Percentiles rank a stretch among this genome's conserved stretches.
Conservation (phyloP, 1,140 invertebrate species). For the Hypsibius dujardini region DNA sequence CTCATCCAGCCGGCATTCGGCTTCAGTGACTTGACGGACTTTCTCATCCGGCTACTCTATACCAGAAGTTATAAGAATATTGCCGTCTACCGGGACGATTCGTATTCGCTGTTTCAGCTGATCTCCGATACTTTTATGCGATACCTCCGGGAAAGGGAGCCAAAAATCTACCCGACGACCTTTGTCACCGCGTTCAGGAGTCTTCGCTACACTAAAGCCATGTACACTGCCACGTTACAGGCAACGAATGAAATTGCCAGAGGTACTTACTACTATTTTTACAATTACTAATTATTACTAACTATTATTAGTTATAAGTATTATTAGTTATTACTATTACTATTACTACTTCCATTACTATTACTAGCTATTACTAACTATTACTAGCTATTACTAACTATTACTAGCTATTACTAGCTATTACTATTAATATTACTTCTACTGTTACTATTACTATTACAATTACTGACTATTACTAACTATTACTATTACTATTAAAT, state of each 20-base stretch:
- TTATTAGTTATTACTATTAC: too few relatives aligned
- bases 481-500: too few relatives aligned
- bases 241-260: not conserved
- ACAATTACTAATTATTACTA: too few relatives aligned
- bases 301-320: too few relatives aligned
- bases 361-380: too few relatives aligned
- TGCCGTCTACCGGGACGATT: conserved; percentile 3
- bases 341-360: too few relatives aligned
- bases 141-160: not conserved
- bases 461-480: too few relatives aligned
- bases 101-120: not conserved
- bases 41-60: not conserved
- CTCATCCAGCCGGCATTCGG: conserved; percentile 4
- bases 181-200: not conserved
- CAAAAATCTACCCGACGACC: not conserved
- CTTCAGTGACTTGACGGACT: not conserved
- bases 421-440: too few relatives aligned
- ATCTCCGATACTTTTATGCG: not conserved
- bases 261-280: too few relatives aligned
- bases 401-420: too few relatives aligned
- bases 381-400: too few relatives aligned
- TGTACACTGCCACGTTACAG: not conserved
- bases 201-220: not conserved
- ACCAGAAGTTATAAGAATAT: not conserved
- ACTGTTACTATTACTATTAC: too few relatives aligned